Evolutionary conservation across 1,140 invertebrate genomes (phyloP).

Genomic region (Listronotus oregonensis): DNA sequence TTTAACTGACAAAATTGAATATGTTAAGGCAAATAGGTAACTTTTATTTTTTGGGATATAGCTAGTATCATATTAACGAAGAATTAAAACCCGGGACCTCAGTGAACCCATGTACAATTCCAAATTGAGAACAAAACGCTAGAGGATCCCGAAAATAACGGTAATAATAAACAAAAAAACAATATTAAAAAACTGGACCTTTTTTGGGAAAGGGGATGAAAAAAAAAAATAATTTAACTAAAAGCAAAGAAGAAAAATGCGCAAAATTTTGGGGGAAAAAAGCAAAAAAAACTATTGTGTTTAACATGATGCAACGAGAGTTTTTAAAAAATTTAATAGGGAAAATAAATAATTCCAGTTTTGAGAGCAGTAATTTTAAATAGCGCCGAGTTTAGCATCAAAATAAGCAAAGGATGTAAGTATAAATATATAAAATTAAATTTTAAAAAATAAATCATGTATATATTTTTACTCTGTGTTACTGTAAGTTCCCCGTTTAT

Average conservation of each 20-base stretch:
- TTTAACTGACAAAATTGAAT: not conserved
- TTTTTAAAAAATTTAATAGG: not conserved
- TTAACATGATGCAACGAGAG: too few species aligned
- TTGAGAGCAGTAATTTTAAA: conserved; percentile 24
- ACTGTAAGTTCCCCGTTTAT: not conserved
- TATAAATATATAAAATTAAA: not conserved
- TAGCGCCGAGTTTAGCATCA: conserved; percentile 25
- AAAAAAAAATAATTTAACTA: not conserved
- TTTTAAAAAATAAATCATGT: too few species aligned
- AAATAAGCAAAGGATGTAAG: conserved; percentile 34
- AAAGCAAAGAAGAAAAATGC: not conserved
- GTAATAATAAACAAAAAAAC: not conserved
- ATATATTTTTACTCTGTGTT: not conserved
- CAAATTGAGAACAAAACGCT: conserved; percentile 14
- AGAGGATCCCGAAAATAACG: conserved; percentile 9
- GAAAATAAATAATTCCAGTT: not conserved
- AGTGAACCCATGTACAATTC: conserved; percentile 21
- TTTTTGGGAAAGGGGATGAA: not conserved
- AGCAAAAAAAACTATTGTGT: too few species aligned
- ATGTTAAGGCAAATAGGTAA: not conserved
- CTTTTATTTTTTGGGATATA: too few species aligned
- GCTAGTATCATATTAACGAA: not conserved
- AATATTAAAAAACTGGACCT: not conserved
- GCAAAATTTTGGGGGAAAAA: too few species aligned
- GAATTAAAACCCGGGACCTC: too few species aligned